Evolutionary conservation across 1,140 invertebrate genomes (phyloP), one percentile per base, ranked within the genome.

Genomic region (Mactra quadrangularis): DNA sequence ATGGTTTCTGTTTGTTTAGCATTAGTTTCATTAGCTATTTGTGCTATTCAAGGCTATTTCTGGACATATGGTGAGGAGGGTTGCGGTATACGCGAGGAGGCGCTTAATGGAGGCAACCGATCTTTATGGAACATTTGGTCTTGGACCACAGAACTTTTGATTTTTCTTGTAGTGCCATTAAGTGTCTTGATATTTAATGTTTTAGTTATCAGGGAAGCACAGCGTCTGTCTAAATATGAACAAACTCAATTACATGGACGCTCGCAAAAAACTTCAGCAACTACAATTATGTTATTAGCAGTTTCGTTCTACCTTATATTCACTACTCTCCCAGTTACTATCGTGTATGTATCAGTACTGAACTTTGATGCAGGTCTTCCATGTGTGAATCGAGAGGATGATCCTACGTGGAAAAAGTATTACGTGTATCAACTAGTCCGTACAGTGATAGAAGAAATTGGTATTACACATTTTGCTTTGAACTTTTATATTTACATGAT

Each of bases 1-100:
- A 93, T 93, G 0, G 94, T 96, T 0, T 94, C 97, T 0, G 53
- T 86, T 7, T 50, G 55, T 25, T 68, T 91, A 25, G 57, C 87
- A 9, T 15, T 85, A 1, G 76, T 85, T 47, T 89, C 85, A 25
- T 62, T 89, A 33, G 55, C 82, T 15, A 87, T 91, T 3, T 86
- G 89, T 68, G 53, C 83, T 9, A 86, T 91, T 38, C 91, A 92
- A 86, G 91, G 87, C 0, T 93, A 91, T 85, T 91, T 92, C 82
- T 93, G 88, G 89, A 89, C 83, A 19, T 92, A 87, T 76, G 64
- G 77, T 29, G 31, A 59, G 15, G 78, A 79, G n/a, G 60, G 64
- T 3, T 92, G 91, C 72, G 57, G 22, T 35, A 41, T 88, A 6
- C 66, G 91, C 22, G 15, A 47, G 3, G 76, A 81, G 74, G 87